phyloP scores from a whole-genome alignment of 2,888 invertebrate genomes.

The Priocnemis perturbator region DNA sequence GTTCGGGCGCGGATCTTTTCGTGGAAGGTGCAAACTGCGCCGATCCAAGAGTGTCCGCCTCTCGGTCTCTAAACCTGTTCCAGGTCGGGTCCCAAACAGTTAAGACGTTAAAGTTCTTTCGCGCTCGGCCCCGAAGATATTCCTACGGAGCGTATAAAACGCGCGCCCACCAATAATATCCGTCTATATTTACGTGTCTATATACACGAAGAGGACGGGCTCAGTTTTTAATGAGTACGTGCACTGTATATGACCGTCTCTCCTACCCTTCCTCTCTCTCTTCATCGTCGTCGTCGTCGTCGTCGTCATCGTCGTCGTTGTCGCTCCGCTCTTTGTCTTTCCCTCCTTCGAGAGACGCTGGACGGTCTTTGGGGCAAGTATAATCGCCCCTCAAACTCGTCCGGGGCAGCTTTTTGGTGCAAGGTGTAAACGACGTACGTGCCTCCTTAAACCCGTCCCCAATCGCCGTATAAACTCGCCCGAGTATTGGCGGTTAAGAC shows the following conservation, averaged over 20 bases:
- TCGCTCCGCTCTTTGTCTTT: background rate
- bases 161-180: constrained; percentile 31
- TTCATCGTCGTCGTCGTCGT: constrained; percentile 7
- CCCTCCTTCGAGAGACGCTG: background rate
- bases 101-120: constrained; percentile 46
- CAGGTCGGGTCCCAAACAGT: constrained; percentile 21
- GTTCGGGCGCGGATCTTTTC: background rate
- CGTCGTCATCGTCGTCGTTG: no score
- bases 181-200: constrained; percentile 27
- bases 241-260: constrained; percentile 16
- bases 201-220: constrained; percentile 4
- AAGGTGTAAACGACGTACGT: constrained; percentile 24
- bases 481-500: constrained; percentile 37
- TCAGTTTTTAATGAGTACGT: constrained; percentile 27
- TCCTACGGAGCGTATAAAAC: no score
- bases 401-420: constrained; percentile 22
- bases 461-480: constrained; percentile 14
- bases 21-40: no score
- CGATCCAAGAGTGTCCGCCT: no score
- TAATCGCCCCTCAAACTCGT: constrained; percentile 11
- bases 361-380: no score
- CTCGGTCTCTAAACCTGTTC: constrained; percentile 41
- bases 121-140: constrained; percentile 6
- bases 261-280: constrained; percentile 14
- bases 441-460: constrained; percentile 20